Conservation (phyloP, 1,140 invertebrate species). For the Papilio polytes region DNA sequence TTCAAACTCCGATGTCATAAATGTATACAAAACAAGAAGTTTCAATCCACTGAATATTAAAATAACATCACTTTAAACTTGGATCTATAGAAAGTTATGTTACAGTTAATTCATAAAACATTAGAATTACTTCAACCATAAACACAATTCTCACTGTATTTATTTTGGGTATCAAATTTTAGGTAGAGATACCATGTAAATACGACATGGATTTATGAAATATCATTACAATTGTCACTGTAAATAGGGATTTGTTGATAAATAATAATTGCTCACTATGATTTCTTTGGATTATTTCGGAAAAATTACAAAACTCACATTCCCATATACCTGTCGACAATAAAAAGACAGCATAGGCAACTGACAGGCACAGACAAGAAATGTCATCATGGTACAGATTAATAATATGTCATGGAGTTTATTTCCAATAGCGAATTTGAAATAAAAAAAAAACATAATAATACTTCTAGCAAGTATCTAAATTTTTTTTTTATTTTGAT, state of each 20-base stretch:
- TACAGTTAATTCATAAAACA: conserved; percentile 7
- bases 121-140: conserved; percentile 26
- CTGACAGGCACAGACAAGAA: conserved; percentile 53
- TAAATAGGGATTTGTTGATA: conserved; percentile 26
- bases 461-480: neutral
- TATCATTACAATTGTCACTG: conserved; percentile 31
- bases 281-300: conserved; percentile 72
- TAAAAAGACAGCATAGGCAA: conserved; percentile 64
- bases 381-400: conserved; percentile 15
- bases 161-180: conserved; percentile 21
- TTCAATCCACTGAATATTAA: neutral
- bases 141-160: conserved; percentile 35
- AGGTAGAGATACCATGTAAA: conserved; percentile 1
- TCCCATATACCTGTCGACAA: conserved; percentile 75
- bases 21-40: conserved; percentile 20
- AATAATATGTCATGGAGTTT: neutral
- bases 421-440: neutral
- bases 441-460: neutral
- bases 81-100: neutral
- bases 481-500: neutral
- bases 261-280: conserved; percentile 51
- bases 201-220: neutral
- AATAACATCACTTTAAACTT: neutral
- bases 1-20: conserved; percentile 54
- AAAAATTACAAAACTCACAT: conserved; percentile 77